A percentile compares a stretch with the other conserved stretches of the same genome.
Conservation (phyloP, 2,797 vertebrate species). For the Podargus strigoides region DNA sequence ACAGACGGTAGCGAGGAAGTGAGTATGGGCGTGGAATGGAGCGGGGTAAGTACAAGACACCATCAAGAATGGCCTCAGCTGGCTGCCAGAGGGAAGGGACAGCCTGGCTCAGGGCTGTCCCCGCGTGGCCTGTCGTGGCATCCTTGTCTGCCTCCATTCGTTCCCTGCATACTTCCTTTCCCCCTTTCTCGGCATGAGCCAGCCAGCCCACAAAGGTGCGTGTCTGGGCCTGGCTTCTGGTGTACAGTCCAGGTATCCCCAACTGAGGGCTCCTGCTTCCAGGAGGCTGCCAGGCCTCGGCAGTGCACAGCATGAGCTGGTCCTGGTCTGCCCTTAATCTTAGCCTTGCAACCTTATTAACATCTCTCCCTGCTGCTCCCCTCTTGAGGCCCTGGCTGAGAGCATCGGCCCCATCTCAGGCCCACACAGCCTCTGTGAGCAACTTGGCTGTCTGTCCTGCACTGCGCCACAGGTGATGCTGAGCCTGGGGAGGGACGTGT, state of each 20-base stretch:
- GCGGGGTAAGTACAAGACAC: constrained; percentile 97
- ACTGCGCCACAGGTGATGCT: neutral
- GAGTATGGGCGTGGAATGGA: constrained; percentile 98
- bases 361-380: constrained; percentile 13
- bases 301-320: constrained; percentile 6
- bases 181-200: constrained; percentile 12
- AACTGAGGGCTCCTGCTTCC: neutral
- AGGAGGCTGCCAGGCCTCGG: neutral
- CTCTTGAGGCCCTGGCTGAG: neutral
- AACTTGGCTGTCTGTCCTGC: neutral
- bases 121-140: constrained; percentile 63
- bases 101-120: constrained; percentile 33
- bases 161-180: constrained; percentile 48
- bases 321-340: constrained; percentile 22
- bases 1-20: constrained; percentile 94
- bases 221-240: constrained; percentile 8
- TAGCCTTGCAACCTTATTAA: constrained; percentile 57
- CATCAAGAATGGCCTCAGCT: constrained; percentile 69
- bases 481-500: neutral
- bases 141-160: constrained; percentile 55
- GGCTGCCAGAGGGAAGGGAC: constrained; percentile 57
- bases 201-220: neutral
- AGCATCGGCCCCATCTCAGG: neutral
- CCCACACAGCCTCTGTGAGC: neutral
- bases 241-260: neutral